A percentile compares a stretch with the other conserved stretches of the same genome.
Evolutionary conservation across 2,797 vertebrate species (phyloP).

Genomic region (Ambastaia sidthimunki): DNA sequence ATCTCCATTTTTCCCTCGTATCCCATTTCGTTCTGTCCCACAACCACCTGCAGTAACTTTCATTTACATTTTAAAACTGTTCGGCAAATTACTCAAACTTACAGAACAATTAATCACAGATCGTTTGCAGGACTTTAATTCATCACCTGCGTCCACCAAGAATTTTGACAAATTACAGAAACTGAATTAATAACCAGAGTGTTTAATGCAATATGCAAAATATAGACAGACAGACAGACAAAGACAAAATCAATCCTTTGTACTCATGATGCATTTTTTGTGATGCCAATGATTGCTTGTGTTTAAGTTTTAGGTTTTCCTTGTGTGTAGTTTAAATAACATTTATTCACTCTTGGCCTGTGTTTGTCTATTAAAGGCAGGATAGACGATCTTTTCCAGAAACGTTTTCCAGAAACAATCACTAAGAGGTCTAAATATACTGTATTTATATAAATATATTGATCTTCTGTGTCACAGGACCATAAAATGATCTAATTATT

Average conservation of each 20-base stretch:
- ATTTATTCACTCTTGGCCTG: constrained; percentile 38
- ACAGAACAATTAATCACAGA: constrained; percentile 12
- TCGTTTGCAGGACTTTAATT: background rate
- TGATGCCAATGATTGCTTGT: constrained; percentile 34
- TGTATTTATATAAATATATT: too few species aligned
- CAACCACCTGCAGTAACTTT: background rate
- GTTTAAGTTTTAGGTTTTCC: constrained; percentile 23
- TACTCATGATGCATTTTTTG: background rate
- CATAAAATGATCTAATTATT: too few species aligned
- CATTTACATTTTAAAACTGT: constrained; percentile 14
- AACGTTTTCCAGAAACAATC: too few species aligned
- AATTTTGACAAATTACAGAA: background rate
- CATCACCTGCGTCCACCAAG: background rate
- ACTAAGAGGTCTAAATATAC: too few species aligned
- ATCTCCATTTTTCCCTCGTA: background rate
- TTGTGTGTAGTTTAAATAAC: constrained; percentile 31
- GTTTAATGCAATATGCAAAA: background rate
- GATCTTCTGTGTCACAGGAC: too few species aligned
- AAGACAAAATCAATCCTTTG: constrained; percentile 11
- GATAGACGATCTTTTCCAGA: too few species aligned
- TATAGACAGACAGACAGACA: background rate
- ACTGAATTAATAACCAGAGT: background rate
- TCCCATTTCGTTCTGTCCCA: background rate
- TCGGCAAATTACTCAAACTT: background rate
- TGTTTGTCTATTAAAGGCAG: background rate